phyloP scores from a whole-genome alignment of 2,113 vertebrate genomes.

The Azemiops feae region DNA sequence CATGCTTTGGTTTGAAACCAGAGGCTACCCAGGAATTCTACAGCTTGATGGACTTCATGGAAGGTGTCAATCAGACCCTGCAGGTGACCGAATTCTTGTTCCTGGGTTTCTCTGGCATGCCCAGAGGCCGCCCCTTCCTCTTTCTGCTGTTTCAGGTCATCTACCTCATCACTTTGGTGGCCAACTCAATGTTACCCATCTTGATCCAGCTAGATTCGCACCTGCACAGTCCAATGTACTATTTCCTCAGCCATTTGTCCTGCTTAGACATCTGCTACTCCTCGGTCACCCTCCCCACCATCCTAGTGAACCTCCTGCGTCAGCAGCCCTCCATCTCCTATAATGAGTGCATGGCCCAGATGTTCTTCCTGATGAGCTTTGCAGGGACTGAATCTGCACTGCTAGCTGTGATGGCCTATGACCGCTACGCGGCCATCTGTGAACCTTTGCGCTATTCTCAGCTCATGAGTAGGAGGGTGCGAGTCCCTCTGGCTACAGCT shows the following conservation, averaged over 20 bases:
- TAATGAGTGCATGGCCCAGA: slow-evolving; percentile 13
- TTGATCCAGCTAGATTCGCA: slow-evolving; percentile 14
- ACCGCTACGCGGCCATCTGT: slow-evolving; percentile 33
- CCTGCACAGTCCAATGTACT: slow-evolving; percentile 58
- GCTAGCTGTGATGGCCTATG: slow-evolving; percentile 45
- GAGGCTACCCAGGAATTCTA: background rate
- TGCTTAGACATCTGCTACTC: slow-evolving; percentile 52
- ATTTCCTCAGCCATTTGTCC: slow-evolving; percentile 53
- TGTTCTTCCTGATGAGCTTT: slow-evolving; percentile 21
- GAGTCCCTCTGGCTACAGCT: fast-evolving
- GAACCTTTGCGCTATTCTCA: background rate
- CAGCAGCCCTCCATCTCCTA: background rate
- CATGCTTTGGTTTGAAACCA: background rate
- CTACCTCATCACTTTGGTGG: slow-evolving; percentile 30
- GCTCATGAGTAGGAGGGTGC: background rate
- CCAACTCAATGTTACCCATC: background rate
- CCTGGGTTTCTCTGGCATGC: slow-evolving; percentile 22
- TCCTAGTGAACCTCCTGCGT: background rate
- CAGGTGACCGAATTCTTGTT: background rate
- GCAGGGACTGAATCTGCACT: background rate
- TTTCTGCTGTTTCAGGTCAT: slow-evolving; percentile 37
- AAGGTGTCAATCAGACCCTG: slow-evolving; percentile 26
- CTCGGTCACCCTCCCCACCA: slow-evolving; percentile 20
- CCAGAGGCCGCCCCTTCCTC: background rate
- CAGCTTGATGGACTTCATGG: background rate